Conservation (phyloP, 2,113 vertebrate genomes). For the Equus quagga region DNA sequence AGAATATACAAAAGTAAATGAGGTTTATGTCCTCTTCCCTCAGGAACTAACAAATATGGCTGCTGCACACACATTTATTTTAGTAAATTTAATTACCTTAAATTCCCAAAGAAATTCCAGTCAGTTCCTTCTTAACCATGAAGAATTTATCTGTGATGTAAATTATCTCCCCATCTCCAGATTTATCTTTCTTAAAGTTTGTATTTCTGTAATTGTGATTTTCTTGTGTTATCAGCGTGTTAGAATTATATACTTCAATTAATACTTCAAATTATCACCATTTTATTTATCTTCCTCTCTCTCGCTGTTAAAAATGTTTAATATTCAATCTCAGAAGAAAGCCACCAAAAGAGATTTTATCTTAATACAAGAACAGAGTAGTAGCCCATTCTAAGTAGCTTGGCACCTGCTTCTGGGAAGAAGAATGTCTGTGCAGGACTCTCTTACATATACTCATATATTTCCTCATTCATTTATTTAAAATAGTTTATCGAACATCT, state of each 20-base stretch:
- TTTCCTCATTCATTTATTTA: constrained; percentile 60
- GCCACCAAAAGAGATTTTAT: constrained; percentile 6
- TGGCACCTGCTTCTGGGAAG: constrained; percentile 21
- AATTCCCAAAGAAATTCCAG: constrained; percentile 43
- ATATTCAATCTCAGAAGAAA: constrained; percentile 20
- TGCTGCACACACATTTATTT: constrained; percentile 42
- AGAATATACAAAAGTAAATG: constrained; percentile 54
- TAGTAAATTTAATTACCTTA: constrained; percentile 52
- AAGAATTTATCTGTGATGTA: constrained; percentile 37
- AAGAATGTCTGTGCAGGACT: background rate
- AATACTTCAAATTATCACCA: constrained; percentile 24
- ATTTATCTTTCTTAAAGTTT: constrained; percentile 43
- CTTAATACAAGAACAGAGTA: constrained; percentile 17
- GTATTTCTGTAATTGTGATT: constrained; percentile 32
- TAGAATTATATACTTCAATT: background rate
- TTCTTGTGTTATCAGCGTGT: constrained; percentile 35
- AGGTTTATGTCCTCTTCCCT: constrained; percentile 15
- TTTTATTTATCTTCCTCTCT: constrained; percentile 40
- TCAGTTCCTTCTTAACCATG: constrained; percentile 1
- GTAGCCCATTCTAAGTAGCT: constrained; percentile 30
- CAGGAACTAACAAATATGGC: constrained; percentile 16
- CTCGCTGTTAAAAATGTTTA: constrained; percentile 1
- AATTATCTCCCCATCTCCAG: constrained; percentile 32
- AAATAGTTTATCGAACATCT: constrained; percentile 43
- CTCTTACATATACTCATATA: background rate